Evolutionary conservation across 2,797 vertebrate genomes (phyloP), one percentile per base, ranked within the genome.

Genomic region (Holocentrus rufus): DNA sequence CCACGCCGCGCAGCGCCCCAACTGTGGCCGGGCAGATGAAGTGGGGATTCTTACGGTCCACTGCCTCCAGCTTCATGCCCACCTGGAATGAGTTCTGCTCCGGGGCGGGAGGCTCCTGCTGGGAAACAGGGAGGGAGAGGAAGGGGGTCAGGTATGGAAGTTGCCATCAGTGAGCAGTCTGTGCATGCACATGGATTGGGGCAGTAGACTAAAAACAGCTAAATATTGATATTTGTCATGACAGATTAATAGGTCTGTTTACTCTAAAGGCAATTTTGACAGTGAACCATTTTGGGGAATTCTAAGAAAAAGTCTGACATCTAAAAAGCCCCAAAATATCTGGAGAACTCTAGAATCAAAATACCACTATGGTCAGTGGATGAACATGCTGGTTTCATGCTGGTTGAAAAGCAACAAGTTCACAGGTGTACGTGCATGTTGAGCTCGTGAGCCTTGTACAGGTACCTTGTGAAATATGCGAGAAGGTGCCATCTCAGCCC

Each of bases 1-100:
- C 97, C 34, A 95, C 95, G 31, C 98, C 98, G 9, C 98, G 95
- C 90, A 99, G 94, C 31, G 98, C 97, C 57, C 97, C 98, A 83
- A 98, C 97, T 54, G 98, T 99, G 71, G 97, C 98, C 25, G 98
- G 98, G 89, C 98, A 99, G 93, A 99, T 99, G 89, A 98, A 99
- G 93, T 99, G 98, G 61, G 98, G 98, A 89, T 99, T 99, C 92
- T 99, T 99, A 65, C 98, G 96, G 90, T 99, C 98, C 88, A 99
- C 96, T n/a, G 98, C 97, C 89, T 99, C 98, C 90, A 99, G 93
- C 92, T 99, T 99, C 98, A 98, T 98, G 74, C 98, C 98, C 82
- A 97, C 94, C 86, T 97, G 95, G 93, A 99, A 99, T 86, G 94
- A 95, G 93, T 99, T 99, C 92, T 99, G 95, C 80, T 97, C 95